Evolutionary conservation across 2,113 vertebrate species (phyloP), one percentile per base, ranked within the genome.

Genomic region (Gasterosteus aculeatus): DNA sequence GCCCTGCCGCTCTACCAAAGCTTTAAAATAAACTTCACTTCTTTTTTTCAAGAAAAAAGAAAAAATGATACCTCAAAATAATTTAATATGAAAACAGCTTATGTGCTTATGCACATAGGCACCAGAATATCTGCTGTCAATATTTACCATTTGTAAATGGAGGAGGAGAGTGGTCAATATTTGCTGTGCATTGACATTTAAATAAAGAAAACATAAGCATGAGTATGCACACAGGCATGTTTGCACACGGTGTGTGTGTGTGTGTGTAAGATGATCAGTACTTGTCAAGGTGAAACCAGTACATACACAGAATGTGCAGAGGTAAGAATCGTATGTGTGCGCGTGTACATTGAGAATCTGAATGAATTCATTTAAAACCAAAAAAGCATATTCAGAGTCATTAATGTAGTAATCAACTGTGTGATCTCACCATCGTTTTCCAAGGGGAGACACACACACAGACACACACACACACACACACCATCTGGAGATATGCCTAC

Each of bases 151-250:
- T 18, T 71, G 68, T 60, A 74, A 26, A 26, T 26, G 22, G 22
- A 26, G 44, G 61, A 39, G 33, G 54, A 66, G 46, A 56, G 11
- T 18, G 14, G 65, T 72, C 75, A 82, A 79, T 80, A 86, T 84
- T 87, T 81, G 39, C 0, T 31, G 51, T n/a, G 26, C 33, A 46
- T 51, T 46, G 0, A 69, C 71, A 47, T 60, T 65, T 62, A 57
- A 73, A 82, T 78, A 11, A 68, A 78, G 42, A 80, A 59, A 66
- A 29, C 75, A 69, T 72, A 59, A 57, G 38, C 71, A 78, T 60
- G 35, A 65, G 44, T 29, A 39, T 16, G 64, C 57, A 82, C 67
- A 72, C 15, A 31, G 31, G 47, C 56, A 60, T 73, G 64, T 88
- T 66, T 88, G 49, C 22, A 26, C 22, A 26, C 22, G 22, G 22